Conservation (phyloP, 1,140 invertebrate species). For the Copidosoma floridanum region DNA sequence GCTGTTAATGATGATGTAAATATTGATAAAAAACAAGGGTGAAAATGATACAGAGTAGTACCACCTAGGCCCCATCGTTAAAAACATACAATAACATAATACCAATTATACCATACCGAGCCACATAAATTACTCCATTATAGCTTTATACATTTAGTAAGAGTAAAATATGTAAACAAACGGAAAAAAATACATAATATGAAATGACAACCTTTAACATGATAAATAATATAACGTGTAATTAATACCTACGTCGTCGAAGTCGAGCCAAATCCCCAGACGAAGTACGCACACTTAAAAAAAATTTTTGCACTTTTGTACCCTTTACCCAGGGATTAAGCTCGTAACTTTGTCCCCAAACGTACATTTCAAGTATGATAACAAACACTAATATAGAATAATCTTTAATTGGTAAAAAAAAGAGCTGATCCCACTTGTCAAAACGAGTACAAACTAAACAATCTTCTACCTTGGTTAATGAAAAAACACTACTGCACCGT, state of each 20-base stretch:
- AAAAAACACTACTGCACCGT: constrained; percentile 18
- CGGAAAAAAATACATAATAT: constrained; percentile 4
- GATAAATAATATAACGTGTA: no score
- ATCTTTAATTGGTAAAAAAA: no score
- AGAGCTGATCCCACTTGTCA: constrained; percentile 17
- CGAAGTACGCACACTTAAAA: no score
- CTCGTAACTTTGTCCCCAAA: background rate
- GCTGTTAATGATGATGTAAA: constrained; percentile 12
- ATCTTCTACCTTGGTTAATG: constrained; percentile 22
- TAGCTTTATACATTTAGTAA: constrained; percentile 21
- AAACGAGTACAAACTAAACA: constrained; percentile 28
- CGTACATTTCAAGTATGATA: no score
- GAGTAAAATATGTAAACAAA: constrained; percentile 7
- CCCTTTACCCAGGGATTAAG: constrained; percentile 1
- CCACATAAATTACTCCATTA: constrained; percentile 24
- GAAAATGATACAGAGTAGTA: background rate
- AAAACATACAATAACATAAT: constrained; percentile 23
- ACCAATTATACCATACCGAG: constrained; percentile 28
- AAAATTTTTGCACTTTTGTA: background rate
- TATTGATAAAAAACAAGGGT: background rate
- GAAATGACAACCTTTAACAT: background rate
- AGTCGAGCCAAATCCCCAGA: background rate
- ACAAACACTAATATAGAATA: constrained; percentile 9
- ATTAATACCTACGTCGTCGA: no score
- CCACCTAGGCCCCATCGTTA: constrained; percentile 10